Evolutionary conservation across 1,140 invertebrate genomes (phyloP).

Genomic region (Dendrolimus kikuchii): DNA sequence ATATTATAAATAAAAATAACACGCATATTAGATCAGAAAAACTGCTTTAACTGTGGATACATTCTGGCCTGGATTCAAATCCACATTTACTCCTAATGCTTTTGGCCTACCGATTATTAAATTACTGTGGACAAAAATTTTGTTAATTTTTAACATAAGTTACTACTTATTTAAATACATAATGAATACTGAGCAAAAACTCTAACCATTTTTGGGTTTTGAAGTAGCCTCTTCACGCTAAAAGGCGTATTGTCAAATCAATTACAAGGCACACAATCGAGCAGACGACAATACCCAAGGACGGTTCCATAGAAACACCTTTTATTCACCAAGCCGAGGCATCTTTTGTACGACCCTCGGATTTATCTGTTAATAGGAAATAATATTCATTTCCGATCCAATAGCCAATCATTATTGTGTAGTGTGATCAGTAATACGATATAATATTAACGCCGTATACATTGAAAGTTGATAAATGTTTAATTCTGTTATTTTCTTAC

Average conservation of each 20-base stretch:
- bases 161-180: too few relatives aligned
- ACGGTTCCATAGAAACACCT: constrained; percentile 12
- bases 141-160: too few relatives aligned
- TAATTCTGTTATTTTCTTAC: constrained; percentile 15
- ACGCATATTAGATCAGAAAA: too few relatives aligned
- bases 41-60: too few relatives aligned
- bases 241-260: constrained; percentile 6
- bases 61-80: too few relatives aligned
- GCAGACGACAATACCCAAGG: constrained; percentile 15
- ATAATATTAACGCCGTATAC: neutral
- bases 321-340: constrained; percentile 8
- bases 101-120: too few relatives aligned
- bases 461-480: constrained; percentile 7
- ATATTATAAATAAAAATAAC: too few relatives aligned
- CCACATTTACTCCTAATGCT: too few relatives aligned
- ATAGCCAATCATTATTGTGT: too few relatives aligned
- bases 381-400: too few relatives aligned
- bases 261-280: constrained; percentile 7
- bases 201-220: constrained; percentile 3
- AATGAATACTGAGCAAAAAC: neutral
- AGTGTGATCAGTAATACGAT: too few relatives aligned
- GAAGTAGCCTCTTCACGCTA: constrained; percentile 3
- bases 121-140: too few relatives aligned
- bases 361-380: neutral
- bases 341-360: constrained; percentile 12